Evolutionary conservation across 2,888 invertebrate species (phyloP), one percentile per base, ranked within the genome.

Genomic region (Pyrgus malvae): DNA sequence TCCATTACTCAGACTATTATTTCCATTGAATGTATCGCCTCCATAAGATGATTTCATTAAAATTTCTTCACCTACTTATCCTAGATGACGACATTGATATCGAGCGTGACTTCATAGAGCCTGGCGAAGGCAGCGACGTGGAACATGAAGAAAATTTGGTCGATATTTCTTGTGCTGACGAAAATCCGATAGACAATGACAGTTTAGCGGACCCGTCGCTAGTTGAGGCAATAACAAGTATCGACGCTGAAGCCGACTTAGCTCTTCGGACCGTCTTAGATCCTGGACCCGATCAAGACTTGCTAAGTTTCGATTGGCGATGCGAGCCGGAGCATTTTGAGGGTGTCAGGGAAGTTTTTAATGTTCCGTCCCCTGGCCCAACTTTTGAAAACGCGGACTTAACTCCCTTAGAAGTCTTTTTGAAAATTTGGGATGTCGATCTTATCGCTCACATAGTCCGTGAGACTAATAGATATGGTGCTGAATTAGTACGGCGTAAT

Each of bases 11-110:
- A 48, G 23, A 48, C 7, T 40, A 31, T 55, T 55, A 45, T 55
- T 55, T 41, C 17, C 19, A 55, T 55, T 41, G 3, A 19, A 55
- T 55, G 48, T 55, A 42, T 48, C 48, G 48, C 55, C n/a, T 55
- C 48, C 37, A 53, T 53, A 37, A 45, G 45, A 44, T 45, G 33
- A 48, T 37, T 37, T 19, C 37, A 37, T 42, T 51, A 42, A 44
- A 31, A 51, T 42, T 42, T 51, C 21, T 51, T 42, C 17, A 25
- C 51, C 17, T 51, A 51, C 42, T 51, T 51, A 51, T 42, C 11
- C n/a, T 19, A 45, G 31, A 55, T 55, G 16, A 48, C 31, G 55
- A 55, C 16, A 16, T 53, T 29, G 53, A 45, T 25, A 14, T 53
- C 14, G 51, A 51, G 54, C 27, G 46, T 9, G 54, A 45, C 45